Conservation (phyloP, 2,888 invertebrate species). For the Lathronympha strigana region DNA sequence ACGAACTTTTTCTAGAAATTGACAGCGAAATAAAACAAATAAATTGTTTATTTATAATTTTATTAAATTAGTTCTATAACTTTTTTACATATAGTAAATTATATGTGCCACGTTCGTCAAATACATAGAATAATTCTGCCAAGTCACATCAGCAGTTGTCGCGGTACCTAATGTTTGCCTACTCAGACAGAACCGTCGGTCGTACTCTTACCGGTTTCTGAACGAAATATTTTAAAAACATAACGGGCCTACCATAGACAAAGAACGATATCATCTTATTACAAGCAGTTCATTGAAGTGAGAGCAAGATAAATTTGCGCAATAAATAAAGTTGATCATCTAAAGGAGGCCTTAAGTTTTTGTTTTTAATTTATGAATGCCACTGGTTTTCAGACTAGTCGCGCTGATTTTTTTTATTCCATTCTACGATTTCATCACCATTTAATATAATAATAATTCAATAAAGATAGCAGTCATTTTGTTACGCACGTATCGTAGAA, state of each 20-base stretch:
- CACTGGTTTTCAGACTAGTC: not conserved
- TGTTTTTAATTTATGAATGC: not conserved
- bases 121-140: constrained; percentile 80
- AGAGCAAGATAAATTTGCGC: not conserved
- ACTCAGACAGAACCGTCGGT: constrained; percentile 67
- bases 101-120: constrained; percentile 79
- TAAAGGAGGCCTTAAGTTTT: not conserved
- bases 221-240: constrained; percentile 24
- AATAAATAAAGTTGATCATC: not conserved
- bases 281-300: constrained; percentile 2
- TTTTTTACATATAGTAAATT: constrained; percentile 83
- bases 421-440: constrained; percentile 7
- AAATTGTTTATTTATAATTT: constrained; percentile 77
- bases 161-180: constrained; percentile 79
- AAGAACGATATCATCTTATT: not conserved
- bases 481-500: constrained; percentile 7
- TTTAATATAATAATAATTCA: too few species aligned
- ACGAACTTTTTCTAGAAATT: not conserved
- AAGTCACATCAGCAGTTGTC: constrained; percentile 72
- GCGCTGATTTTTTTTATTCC: too few species aligned
- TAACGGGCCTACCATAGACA: not conserved
- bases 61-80: constrained; percentile 84
- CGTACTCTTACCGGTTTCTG: constrained; percentile 17
- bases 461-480: constrained; percentile 22
- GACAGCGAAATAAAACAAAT: constrained; percentile 61